Base-by-base conservation (phyloP, 2,888 invertebrate species). In the Helobdella robusta region DNA sequence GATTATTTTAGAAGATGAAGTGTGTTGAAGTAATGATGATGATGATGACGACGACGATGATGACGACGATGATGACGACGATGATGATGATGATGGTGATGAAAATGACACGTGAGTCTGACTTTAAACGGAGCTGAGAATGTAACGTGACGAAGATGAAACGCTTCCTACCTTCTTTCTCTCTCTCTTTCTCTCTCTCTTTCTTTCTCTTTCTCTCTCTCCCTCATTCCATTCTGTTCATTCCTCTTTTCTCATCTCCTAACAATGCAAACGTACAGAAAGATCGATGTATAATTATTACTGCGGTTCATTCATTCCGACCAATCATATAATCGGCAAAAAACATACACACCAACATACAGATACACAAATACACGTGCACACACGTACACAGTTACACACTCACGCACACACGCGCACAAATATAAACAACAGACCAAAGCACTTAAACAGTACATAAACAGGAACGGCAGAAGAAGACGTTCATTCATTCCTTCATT, bases 61-160 rank as follows among this genome's bases (percentile, higher is more conserved):
- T 59, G 64, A 64, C 5, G 56, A 59, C 8, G 64, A 64, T 58
- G 64, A 64, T 64, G 64, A 64, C 40, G 64, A 59, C 59, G 64
- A 36, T 64, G 64, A 64, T 64, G 58, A 36, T 64, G 61, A 50
- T 61, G 61, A 46, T 61, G 61, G 28, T 46, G 60, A 60, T 60
- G 48, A 46, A 25, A 48, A 44, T 44, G 60, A 44, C 6, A 25
- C 20, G 3, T 48, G 25, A 48, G 20, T 48, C 48, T 20, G 15
- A 20, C 48, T n/a, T n/a, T n/a, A n/a, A n/a, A n/a, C n/a, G n/a
- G n/a, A n/a, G n/a, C n/a, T n/a, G n/a, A n/a, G n/a, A n/a, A n/a
- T n/a, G n/a, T n/a, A n/a, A n/a, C n/a, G n/a, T n/a, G n/a, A n/a
- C n/a, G n/a, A n/a, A n/a, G n/a, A n/a, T n/a, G n/a, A n/a, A n/a